phyloP scores from a whole-genome alignment of 2,888 invertebrate species.

The Amphipyra tragopoginis region DNA sequence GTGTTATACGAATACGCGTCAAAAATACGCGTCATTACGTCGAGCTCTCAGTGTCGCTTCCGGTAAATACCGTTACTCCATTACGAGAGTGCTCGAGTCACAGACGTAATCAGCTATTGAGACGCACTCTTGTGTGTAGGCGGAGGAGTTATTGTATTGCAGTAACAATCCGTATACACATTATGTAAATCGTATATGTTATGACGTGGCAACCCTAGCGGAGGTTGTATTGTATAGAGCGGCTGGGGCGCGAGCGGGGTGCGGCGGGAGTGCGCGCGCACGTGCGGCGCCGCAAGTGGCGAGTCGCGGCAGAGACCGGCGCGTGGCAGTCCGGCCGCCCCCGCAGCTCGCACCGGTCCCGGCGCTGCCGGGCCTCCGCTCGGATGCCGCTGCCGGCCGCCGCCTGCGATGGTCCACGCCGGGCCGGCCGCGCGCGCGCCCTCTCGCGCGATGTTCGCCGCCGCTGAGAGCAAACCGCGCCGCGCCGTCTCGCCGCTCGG shows the following conservation, averaged over 20 bases:
- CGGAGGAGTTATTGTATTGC: conserved; percentile 45
- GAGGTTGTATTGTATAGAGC: conserved; percentile 82
- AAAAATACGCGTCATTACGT: conserved; percentile 38
- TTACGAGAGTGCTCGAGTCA: conserved; percentile 35
- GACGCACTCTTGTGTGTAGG: conserved; percentile 33
- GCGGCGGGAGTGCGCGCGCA: conserved; percentile 61
- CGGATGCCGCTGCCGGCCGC: conserved; percentile 89
- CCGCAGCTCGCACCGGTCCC: conserved; percentile 86
- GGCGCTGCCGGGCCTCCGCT: conserved; percentile 86
- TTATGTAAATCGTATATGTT: conserved; percentile 62
- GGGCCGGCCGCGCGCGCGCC: conserved; percentile 89
- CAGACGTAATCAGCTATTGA: conserved; percentile 49
- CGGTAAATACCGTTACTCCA: conserved; percentile 24
- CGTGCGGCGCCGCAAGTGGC: conserved; percentile 48
- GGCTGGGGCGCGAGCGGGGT: conserved; percentile 59
- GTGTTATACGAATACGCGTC: conserved; percentile 32
- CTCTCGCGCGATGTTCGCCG: conserved; percentile 88
- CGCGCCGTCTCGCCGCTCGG: conserved; percentile 91
- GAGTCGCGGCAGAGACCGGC: conserved; percentile 71
- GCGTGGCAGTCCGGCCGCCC: conserved; percentile 84
- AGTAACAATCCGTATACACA: conserved; percentile 41
- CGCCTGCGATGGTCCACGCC: conserved; percentile 90
- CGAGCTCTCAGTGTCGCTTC: conserved; percentile 20
- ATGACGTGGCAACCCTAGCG: conserved; percentile 73
- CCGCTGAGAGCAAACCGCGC: conserved; percentile 87